Conservation (phyloP, 2,888 invertebrate genomes). For the Oligia fasciuncula region DNA sequence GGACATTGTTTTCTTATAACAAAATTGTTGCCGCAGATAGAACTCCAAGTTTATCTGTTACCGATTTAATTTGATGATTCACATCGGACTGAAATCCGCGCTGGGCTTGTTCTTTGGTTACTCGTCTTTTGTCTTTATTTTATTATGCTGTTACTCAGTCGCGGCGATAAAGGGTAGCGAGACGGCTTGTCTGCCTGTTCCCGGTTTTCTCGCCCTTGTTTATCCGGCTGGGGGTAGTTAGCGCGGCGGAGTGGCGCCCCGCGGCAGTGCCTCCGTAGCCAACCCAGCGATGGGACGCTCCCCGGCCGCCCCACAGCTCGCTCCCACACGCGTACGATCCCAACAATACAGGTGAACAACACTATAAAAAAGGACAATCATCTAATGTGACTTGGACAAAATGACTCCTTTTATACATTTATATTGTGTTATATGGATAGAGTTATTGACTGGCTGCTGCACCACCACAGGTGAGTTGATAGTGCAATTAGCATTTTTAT, state of each 20-base stretch:
- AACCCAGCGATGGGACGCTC: slow-evolving; percentile 86
- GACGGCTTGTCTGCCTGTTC: slow-evolving; percentile 89
- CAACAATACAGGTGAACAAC: slow-evolving; percentile 81
- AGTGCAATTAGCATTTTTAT: slow-evolving; percentile 86
- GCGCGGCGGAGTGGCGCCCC: slow-evolving; percentile 82
- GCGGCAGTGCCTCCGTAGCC: slow-evolving; percentile 84
- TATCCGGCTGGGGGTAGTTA: slow-evolving; percentile 86
- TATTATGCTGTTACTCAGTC: slow-evolving; percentile 83
- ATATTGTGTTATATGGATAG: slow-evolving; percentile 87
- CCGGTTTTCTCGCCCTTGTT: slow-evolving; percentile 88
- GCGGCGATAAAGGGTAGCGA: slow-evolving; percentile 85
- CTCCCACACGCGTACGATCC: slow-evolving; percentile 73
- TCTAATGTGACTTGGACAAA: slow-evolving; percentile 80
- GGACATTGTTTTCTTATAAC: slow-evolving; percentile 67
- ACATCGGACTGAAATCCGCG: slow-evolving; percentile 67
- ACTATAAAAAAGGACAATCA: slow-evolving; percentile 66
- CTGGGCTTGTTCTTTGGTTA: slow-evolving; percentile 75
- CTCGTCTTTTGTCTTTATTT: slow-evolving; percentile 87
- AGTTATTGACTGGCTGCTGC: slow-evolving; percentile 83
- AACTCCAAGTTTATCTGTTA: slow-evolving; percentile 68
- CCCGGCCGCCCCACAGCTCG: slow-evolving; percentile 72
- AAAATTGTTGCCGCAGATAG: slow-evolving; percentile 63
- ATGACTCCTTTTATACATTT: slow-evolving; percentile 89
- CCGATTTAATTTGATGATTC: slow-evolving; percentile 71
- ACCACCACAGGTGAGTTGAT: slow-evolving; percentile 86